phyloP scores from a whole-genome alignment of 2,888 invertebrate species.

The Cerceris rybyensis region DNA sequence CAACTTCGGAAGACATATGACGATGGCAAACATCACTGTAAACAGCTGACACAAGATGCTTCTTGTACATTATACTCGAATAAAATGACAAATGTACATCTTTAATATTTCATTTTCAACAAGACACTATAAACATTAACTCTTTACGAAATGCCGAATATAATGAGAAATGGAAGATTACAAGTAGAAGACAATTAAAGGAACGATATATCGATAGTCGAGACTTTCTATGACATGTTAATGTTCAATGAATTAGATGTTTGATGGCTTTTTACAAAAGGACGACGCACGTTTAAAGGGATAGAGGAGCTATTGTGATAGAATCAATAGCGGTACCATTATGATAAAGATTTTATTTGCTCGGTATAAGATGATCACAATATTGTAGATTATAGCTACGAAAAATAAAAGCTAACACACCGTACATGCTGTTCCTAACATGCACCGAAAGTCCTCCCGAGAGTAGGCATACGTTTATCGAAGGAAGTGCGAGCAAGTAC shows the following conservation, averaged over 20 bases:
- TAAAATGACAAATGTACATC: constrained; percentile 55
- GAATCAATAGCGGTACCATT: constrained; percentile 6
- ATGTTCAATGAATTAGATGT: constrained; percentile 9
- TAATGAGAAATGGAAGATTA: background rate
- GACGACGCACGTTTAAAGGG: background rate
- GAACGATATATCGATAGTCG: background rate
- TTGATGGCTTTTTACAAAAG: constrained; percentile 1
- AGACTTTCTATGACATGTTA: background rate
- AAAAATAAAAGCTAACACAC: constrained; percentile 73
- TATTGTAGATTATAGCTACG: constrained; percentile 69
- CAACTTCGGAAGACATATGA: constrained; percentile 4
- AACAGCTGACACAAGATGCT: constrained; percentile 35
- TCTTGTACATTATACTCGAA: constrained; percentile 62
- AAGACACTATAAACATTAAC: background rate
- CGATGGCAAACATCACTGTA: constrained; percentile 40
- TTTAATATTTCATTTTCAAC: constrained; percentile 39
- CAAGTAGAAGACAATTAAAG: background rate
- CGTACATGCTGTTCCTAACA: constrained; percentile 59
- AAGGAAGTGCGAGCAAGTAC: constrained; percentile 40
- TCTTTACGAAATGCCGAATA: background rate
- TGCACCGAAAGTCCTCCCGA: constrained; percentile 36
- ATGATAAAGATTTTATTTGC: constrained; percentile 72
- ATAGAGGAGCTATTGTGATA: constrained; percentile 14
- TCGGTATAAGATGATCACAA: constrained; percentile 74
- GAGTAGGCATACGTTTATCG: constrained; percentile 34